Percentiles rank a stretch among this genome's conserved stretches.
phyloP scores from a whole-genome alignment of 2,797 vertebrate genomes.

The Cephalopachus bancanus region DNA sequence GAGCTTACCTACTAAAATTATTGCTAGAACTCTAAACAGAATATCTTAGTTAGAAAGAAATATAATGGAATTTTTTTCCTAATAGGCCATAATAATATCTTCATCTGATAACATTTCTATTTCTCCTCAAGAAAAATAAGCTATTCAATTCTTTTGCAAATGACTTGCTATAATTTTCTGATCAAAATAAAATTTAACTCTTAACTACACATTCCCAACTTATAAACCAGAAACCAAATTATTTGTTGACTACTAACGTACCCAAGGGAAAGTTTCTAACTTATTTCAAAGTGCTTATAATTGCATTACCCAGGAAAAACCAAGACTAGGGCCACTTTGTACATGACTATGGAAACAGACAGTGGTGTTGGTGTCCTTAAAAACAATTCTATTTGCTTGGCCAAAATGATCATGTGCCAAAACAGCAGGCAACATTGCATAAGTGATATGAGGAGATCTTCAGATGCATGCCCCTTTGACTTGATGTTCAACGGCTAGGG shows the following conservation, averaged over 20 bases:
- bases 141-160: not conserved
- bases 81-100: constrained; percentile 43
- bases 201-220: not conserved
- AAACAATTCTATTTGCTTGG: not conserved
- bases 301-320: not conserved
- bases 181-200: constrained; percentile 18
- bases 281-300: constrained; percentile 38
- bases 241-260: not conserved
- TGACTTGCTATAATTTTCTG: not conserved
- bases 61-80: constrained; percentile 28
- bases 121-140: constrained; percentile 54
- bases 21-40: not conserved
- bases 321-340: not conserved
- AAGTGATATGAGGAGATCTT: not conserved
- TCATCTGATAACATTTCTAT: constrained; percentile 50
- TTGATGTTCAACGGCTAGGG: not conserved
- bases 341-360: not conserved
- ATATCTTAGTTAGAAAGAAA: constrained; percentile 35
- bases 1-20: constrained; percentile 29
- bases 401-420: not conserved
- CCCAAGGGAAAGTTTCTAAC: not conserved
- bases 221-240: not conserved
- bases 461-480: not conserved
- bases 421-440: not conserved
- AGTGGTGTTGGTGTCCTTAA: not conserved